phyloP scores from a whole-genome alignment of 2,888 invertebrate species.

The Polydrusus pterygomalis region DNA sequence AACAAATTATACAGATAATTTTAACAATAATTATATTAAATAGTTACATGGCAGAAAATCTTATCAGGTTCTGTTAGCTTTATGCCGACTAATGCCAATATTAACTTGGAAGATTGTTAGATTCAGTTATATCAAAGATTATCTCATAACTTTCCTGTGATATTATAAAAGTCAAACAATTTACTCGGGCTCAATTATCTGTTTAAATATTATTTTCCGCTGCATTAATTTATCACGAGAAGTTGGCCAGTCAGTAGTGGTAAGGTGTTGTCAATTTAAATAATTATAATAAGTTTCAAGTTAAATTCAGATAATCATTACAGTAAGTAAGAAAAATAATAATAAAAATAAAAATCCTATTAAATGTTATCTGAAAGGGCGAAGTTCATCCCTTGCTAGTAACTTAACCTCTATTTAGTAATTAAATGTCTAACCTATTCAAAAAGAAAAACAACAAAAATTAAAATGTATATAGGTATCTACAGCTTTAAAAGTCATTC shows the following conservation, averaged over 20 bases:
- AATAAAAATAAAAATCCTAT: too few species aligned
- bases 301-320: neutral
- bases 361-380: too few species aligned
- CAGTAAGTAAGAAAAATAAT: too few species aligned
- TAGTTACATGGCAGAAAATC: neutral
- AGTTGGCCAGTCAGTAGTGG: neutral
- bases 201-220: conserved; percentile 3
- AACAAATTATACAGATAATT: too few species aligned
- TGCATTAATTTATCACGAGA: neutral
- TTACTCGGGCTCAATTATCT: neutral
- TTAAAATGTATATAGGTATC: too few species aligned
- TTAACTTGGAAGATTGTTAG: neutral
- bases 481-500: too few species aligned
- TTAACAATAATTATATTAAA: neutral
- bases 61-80: neutral
- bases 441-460: too few species aligned
- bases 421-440: too few species aligned
- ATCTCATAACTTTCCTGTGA: conserved; percentile 1
- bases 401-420: too few species aligned
- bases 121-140: conserved; percentile 4
- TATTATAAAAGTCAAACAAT: conserved; percentile 16
- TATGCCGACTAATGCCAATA: neutral
- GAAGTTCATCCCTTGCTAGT: too few species aligned
- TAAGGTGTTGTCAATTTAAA: neutral
- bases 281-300: neutral